phyloP scores from a whole-genome alignment of 1,140 invertebrate species.

The Marisa cornuarietis region DNA sequence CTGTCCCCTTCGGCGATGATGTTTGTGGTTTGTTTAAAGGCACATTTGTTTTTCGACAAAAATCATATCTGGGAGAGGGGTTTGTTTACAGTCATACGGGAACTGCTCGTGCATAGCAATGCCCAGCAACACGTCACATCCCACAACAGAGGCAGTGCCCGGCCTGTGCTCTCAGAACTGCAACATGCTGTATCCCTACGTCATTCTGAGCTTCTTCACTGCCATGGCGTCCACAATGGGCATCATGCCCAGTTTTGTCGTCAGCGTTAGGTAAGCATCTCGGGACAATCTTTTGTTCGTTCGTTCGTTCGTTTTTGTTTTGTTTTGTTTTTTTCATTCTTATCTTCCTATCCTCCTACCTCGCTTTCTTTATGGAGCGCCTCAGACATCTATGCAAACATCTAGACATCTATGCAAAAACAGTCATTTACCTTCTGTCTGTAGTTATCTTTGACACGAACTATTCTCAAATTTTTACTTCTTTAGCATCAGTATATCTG shows the following conservation, averaged over 20 bases:
- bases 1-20: background rate
- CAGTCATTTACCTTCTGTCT: too few relatives aligned
- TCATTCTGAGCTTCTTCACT: conserved; percentile 32
- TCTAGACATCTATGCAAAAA: too few relatives aligned
- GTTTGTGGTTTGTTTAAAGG: background rate
- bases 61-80: too few relatives aligned
- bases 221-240: conserved; percentile 29
- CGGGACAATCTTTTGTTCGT: too few relatives aligned
- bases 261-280: conserved; percentile 35
- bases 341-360: too few relatives aligned
- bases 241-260: conserved; percentile 39
- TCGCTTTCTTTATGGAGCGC: too few relatives aligned
- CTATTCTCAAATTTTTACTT: too few relatives aligned
- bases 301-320: too few relatives aligned
- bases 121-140: conserved; percentile 24
- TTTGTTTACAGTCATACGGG: conserved; percentile 19
- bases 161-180: conserved; percentile 38
- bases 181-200: conserved; percentile 30
- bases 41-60: background rate
- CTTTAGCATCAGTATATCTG: too few relatives aligned
- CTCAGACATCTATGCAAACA: too few relatives aligned
- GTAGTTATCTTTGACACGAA: too few relatives aligned
- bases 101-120: conserved; percentile 3
- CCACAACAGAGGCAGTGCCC: conserved; percentile 15
- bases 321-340: too few relatives aligned